Percentiles rank a stretch among this genome's conserved stretches.
phyloP scores from a whole-genome alignment of 2,113 vertebrate species.

The Hypomesus transpacificus region DNA sequence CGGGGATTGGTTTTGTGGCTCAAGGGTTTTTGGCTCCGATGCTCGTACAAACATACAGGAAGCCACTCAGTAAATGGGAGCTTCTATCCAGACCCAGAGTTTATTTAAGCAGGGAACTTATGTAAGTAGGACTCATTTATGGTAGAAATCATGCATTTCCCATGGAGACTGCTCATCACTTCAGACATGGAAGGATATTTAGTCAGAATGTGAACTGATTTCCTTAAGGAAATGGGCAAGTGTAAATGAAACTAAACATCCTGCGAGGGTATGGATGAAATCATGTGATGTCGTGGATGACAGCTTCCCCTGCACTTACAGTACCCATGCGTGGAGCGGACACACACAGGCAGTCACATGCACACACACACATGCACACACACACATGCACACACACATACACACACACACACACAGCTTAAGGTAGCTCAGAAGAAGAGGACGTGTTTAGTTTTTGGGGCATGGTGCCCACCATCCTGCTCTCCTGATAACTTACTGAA shows the following conservation, averaged over 20 bases:
- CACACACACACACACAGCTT: not conserved
- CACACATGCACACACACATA: not conserved
- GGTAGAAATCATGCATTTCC: conserved; percentile 39
- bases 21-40: conserved; percentile 54
- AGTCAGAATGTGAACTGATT: conserved; percentile 35
- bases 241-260: conserved; percentile 24
- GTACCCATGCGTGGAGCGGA: not conserved
- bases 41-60: conserved; percentile 69
- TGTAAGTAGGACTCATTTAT: conserved; percentile 54
- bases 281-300: not conserved
- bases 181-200: conserved; percentile 37
- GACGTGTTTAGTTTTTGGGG: not conserved
- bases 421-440: not conserved
- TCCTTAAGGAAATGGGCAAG: conserved; percentile 34
- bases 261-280: not conserved
- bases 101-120: conserved; percentile 60
- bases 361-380: conserved; percentile 1
- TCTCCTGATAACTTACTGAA: not conserved
- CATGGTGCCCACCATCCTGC: not conserved
- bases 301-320: too few relatives aligned
- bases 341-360: not conserved
- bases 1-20: conserved; percentile 52
- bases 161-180: conserved; percentile 32
- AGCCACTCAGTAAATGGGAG: conserved; percentile 55
- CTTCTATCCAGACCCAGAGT: conserved; percentile 45